Percentiles rank a stretch among this genome's conserved stretches.
Conservation (phyloP, 2,113 vertebrate species). For the Theristicus caerulescens region DNA sequence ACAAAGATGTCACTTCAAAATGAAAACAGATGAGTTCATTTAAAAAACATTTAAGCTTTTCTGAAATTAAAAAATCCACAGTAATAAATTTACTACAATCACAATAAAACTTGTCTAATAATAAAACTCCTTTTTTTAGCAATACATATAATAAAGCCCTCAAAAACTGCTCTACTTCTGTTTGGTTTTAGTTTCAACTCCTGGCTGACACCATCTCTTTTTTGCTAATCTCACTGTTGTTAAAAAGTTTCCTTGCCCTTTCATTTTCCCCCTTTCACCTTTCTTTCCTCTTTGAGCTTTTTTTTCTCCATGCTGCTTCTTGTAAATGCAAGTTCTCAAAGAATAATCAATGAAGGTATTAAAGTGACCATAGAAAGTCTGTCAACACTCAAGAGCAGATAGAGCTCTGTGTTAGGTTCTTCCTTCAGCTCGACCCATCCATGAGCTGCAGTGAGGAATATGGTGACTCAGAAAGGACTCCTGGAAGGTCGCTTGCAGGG, state of each 20-base stretch:
- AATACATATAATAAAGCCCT: neutral
- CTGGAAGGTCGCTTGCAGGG: neutral
- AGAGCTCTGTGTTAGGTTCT: neutral
- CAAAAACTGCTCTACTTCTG: neutral
- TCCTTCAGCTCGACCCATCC: neutral
- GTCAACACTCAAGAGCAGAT: neutral
- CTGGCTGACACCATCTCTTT: neutral
- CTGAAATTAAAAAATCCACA: neutral
- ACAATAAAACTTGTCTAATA: neutral
- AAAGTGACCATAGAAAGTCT: neutral
- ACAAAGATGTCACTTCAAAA: conserved; percentile 11
- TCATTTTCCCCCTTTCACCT: neutral
- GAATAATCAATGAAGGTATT: neutral
- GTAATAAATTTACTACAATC: neutral
- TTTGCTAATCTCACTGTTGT: neutral
- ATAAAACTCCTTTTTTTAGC: neutral
- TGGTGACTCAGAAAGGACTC: neutral
- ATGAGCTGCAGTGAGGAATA: neutral
- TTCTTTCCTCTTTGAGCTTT: neutral
- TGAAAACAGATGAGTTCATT: neutral
- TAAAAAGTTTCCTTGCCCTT: neutral
- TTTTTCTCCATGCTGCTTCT: neutral
- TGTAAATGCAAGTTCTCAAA: neutral
- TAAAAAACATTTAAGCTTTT: neutral
- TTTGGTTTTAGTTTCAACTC: neutral